phyloP scores from a whole-genome alignment of 1,140 invertebrate species.

The Telenomus remus region DNA sequence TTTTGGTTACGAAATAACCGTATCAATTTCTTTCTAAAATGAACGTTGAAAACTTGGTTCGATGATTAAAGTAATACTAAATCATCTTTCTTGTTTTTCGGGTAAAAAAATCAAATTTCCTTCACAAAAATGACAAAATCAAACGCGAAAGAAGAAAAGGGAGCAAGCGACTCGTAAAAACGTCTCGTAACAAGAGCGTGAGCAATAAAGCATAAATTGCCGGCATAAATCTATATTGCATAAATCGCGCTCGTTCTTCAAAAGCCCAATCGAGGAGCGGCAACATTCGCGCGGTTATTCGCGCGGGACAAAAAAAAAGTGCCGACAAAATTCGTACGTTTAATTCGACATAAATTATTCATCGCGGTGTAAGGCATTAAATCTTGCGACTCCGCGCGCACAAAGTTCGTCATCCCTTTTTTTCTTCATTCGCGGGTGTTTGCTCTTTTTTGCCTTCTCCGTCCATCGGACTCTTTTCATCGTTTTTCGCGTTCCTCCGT shows the following conservation, averaged over 20 bases:
- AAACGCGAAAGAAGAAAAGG: too few species aligned
- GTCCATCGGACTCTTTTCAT: slow-evolving; percentile 33
- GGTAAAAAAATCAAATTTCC: too few species aligned
- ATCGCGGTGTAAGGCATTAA: slow-evolving; percentile 34
- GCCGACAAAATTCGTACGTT: slow-evolving; percentile 35
- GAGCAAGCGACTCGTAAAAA: background rate
- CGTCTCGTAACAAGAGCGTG: background rate
- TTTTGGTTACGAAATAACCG: too few species aligned
- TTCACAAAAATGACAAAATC: too few species aligned
- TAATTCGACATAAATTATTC: slow-evolving; percentile 54
- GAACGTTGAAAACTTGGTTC: too few species aligned
- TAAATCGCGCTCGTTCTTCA: slow-evolving; percentile 14
- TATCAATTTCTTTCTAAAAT: too few species aligned
- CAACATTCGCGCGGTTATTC: background rate
- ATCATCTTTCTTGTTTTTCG: too few species aligned
- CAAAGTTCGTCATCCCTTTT: slow-evolving; percentile 40
- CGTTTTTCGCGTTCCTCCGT: slow-evolving; percentile 46
- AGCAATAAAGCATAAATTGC: slow-evolving; percentile 13
- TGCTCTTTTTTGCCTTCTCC: slow-evolving; percentile 20
- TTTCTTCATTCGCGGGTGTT: slow-evolving; percentile 26
- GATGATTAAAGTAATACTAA: too few species aligned
- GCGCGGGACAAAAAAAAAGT: slow-evolving; percentile 18
- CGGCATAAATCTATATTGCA: slow-evolving; percentile 6
- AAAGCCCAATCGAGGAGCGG: background rate
- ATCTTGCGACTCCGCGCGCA: slow-evolving; percentile 25